Percentiles rank a stretch among this genome's conserved stretches.
Evolutionary conservation across 2,888 invertebrate species (phyloP).

Genomic region (Stenoptilia bipunctidactyla): DNA sequence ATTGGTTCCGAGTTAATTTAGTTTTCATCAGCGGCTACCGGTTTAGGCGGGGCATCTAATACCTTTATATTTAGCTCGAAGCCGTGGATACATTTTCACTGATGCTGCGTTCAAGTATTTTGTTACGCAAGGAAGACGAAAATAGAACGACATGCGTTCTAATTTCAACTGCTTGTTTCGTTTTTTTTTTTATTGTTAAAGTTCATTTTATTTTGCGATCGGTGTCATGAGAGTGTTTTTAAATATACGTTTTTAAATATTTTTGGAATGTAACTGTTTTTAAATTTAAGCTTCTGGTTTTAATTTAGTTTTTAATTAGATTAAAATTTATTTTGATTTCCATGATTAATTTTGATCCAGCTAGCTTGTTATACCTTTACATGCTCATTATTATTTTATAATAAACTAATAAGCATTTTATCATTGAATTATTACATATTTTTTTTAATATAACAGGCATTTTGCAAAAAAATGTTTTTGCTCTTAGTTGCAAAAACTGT

Average conservation of each 20-base stretch:
- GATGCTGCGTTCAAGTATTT: conserved; percentile 13
- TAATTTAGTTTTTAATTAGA: conserved; percentile 2
- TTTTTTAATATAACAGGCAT: no score
- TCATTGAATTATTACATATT: no score
- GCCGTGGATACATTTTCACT: conserved; percentile 4
- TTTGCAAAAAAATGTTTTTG: no score
- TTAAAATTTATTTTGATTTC: conserved; percentile 2
- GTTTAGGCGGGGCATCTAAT: conserved; percentile 33
- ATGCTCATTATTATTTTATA: no score
- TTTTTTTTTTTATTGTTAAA: conserved; percentile 10
- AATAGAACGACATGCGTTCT: conserved; percentile 27
- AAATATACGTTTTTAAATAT: no score
- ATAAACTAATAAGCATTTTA: no score
- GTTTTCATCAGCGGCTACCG: conserved; percentile 25
- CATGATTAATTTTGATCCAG: no score
- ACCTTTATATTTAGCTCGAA: conserved; percentile 47
- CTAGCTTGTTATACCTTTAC: no score
- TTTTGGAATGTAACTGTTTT: neutral
- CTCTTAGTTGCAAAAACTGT: no score
- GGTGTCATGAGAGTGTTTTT: no score
- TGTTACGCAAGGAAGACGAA: conserved; percentile 39
- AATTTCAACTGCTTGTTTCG: conserved; percentile 19
- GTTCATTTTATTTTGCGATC: conserved; percentile 3
- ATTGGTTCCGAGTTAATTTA: neutral
- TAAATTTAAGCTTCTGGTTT: neutral